These are phyloP conservation scores for Thunnus thynnus DNA, from an alignment of 2,113 vertebrate species.

Conservation along the genomic window DNA sequence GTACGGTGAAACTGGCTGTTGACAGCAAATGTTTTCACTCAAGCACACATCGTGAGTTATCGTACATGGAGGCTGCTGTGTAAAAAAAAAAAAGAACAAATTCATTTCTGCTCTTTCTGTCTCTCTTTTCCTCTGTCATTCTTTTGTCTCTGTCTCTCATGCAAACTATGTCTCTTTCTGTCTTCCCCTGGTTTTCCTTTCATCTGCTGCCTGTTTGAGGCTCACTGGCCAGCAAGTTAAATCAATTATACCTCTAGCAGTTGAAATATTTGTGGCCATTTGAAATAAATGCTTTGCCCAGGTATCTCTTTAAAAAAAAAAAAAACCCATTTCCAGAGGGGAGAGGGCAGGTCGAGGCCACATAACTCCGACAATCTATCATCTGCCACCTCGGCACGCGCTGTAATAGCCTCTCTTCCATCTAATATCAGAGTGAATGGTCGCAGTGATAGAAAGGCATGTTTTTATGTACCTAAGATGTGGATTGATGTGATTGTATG, in stretches of 20 bases:
- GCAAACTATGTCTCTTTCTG: conserved; percentile 13
- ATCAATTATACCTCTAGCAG: conserved; percentile 66
- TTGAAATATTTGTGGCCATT: conserved; percentile 57
- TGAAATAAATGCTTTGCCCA: conserved; percentile 58
- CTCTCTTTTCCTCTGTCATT: conserved; percentile 9
- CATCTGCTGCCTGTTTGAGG: conserved; percentile 9
- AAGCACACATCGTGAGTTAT: conserved; percentile 69
- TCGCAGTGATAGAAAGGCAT: conserved; percentile 47
- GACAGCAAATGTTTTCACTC: conserved; percentile 76
- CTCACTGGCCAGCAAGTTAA: conserved; percentile 51
- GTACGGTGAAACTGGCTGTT: conserved; percentile 68
- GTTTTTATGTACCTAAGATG: conserved; percentile 54
- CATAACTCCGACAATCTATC: conserved; percentile 46
- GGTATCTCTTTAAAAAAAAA: conserved; percentile 44
- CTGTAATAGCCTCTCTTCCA: conserved; percentile 49
- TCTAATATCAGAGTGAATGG: conserved; percentile 52
- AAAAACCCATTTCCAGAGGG: conserved; percentile 29
- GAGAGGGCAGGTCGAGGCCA: conserved; percentile 56
- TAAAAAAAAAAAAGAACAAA: conserved; percentile 21
- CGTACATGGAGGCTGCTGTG: conserved; percentile 50
- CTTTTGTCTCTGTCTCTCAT: conserved; percentile 27
- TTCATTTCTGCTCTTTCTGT: conserved; percentile 46
- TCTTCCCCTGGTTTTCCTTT: conserved; percentile 40
- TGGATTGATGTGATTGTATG: conserved; percentile 67
- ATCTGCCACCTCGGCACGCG: conserved; percentile 24